Base-by-base conservation (phyloP, 2,797 vertebrate species). In the Discoglossus pictus region DNA sequence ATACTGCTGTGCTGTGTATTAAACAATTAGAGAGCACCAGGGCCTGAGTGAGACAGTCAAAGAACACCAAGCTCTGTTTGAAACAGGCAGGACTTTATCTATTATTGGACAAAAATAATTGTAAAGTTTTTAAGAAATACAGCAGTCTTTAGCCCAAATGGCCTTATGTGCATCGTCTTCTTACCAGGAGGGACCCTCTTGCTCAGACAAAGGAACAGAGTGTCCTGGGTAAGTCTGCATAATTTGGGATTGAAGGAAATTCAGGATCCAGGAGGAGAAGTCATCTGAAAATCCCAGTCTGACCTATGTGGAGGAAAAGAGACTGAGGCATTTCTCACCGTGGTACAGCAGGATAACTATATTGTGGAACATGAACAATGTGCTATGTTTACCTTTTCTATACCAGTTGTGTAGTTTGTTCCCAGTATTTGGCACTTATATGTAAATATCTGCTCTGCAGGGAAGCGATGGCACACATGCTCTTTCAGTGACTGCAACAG, bases 191-290 rank as follows among this genome's bases (percentile, higher is more conserved):
- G 54, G 43, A n/a, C 54, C 10, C n/a, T 21, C 23, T 20, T 7
- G 12, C 2, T 13, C 1, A 8, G 25, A 21, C 12, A 38, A 10
- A 23, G 6, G 7, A 18, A 20, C 53, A 10, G 46, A 18, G 10
- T 52, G 40, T 2, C 21, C 58, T 40, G 50, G 50, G 15, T 68
- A 73, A 4, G 43, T 61, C 17, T 54, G 15, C 20, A 53, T 31
- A 16, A 73, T 73, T 40, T 17, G 43, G 18, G 39, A 51, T 21
- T 73, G 51, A 12, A 73, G 52, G 39, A 73, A 73, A 17, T 36
- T n/a, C n/a, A 73, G 42, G 25, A 73, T 58, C 63, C 71, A 50
- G 6, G 38, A 40, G 9, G 46, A 34, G 17, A 73, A 68, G 13
- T 66, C 56, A 12, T 31, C 44, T 17, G 35, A 48, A 40, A 60